A percentile compares a stretch with the other conserved stretches of the same genome.
These are phyloP conservation scores for Idaea aversata DNA, from an alignment of 2,888 invertebrate species.

Conservation along the genomic window DNA sequence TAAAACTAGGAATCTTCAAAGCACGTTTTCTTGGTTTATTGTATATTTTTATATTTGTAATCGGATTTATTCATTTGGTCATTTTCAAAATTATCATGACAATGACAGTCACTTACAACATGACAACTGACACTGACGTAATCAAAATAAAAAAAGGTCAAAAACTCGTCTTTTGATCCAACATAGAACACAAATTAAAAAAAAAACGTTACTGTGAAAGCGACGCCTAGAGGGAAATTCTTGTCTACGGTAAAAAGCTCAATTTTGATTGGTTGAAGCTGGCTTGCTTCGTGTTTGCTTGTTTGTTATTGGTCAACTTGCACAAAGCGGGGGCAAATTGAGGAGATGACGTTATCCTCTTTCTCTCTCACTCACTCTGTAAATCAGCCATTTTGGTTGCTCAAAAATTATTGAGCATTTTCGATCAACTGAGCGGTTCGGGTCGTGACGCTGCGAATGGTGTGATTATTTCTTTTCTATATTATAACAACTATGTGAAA, in stretches of 20 bases:
- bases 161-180: no score
- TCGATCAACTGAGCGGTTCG: conserved; percentile 20
- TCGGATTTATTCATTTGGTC: no score
- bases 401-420: conserved; percentile 10
- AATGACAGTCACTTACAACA: no score
- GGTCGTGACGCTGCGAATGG: conserved; percentile 13
- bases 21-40: neutral
- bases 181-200: no score
- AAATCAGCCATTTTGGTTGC: conserved; percentile 26
- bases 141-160: no score
- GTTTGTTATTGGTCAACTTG: neutral
- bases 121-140: no score
- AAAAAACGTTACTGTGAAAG: neutral
- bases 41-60: neutral
- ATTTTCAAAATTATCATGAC: no score
- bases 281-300: neutral
- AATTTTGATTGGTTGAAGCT: neutral
- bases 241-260: neutral
- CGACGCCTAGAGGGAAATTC: neutral
- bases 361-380: neutral
- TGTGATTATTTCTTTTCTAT: conserved; percentile 20
- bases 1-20: neutral
- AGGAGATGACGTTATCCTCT: neutral
- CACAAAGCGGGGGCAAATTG: neutral
- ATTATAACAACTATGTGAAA: conserved; percentile 13